Percentiles rank a stretch among this genome's conserved stretches.
phyloP scores from a whole-genome alignment of 2,113 vertebrate genomes.

The Thunnus thynnus region DNA sequence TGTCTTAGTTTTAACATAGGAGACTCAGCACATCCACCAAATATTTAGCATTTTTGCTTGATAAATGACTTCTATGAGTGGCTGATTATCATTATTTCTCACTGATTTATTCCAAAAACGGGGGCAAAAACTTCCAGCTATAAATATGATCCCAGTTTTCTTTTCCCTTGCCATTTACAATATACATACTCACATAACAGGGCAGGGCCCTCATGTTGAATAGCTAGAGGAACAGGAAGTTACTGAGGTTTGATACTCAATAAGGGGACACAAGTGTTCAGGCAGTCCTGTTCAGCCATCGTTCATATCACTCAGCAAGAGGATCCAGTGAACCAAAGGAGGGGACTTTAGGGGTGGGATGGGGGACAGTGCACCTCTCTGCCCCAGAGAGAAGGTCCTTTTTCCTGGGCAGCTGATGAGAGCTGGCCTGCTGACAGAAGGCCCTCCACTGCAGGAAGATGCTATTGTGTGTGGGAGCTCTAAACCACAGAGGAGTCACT shows the following conservation, averaged over 20 bases:
- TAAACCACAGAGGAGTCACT: slow-evolving; percentile 55
- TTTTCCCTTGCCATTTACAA: background rate
- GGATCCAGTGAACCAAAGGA: slow-evolving; percentile 82
- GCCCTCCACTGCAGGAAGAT: slow-evolving; percentile 74
- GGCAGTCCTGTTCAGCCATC: slow-evolving; percentile 45
- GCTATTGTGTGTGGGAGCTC: slow-evolving; percentile 59
- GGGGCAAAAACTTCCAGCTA: background rate
- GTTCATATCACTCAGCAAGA: slow-evolving; percentile 76
- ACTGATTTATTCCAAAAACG: too few relatives aligned
- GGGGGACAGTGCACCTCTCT: slow-evolving; percentile 34
- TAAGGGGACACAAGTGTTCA: slow-evolving; percentile 48
- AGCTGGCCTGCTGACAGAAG: slow-evolving; percentile 81
- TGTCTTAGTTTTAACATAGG: too few relatives aligned
- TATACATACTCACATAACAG: background rate
- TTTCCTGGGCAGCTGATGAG: slow-evolving; percentile 76
- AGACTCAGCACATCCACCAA: too few relatives aligned
- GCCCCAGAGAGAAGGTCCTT: slow-evolving; percentile 77
- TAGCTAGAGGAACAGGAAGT: slow-evolving; percentile 43
- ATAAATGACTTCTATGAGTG: too few relatives aligned
- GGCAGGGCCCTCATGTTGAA: slow-evolving; percentile 11
- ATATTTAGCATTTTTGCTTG: too few relatives aligned
- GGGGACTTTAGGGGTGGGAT: slow-evolving; percentile 38
- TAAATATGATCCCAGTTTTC: background rate
- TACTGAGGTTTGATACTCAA: slow-evolving; percentile 25
- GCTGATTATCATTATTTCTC: too few relatives aligned